phyloP scores from a whole-genome alignment of 2,797 vertebrate species.

The Eulemur coronatus region DNA sequence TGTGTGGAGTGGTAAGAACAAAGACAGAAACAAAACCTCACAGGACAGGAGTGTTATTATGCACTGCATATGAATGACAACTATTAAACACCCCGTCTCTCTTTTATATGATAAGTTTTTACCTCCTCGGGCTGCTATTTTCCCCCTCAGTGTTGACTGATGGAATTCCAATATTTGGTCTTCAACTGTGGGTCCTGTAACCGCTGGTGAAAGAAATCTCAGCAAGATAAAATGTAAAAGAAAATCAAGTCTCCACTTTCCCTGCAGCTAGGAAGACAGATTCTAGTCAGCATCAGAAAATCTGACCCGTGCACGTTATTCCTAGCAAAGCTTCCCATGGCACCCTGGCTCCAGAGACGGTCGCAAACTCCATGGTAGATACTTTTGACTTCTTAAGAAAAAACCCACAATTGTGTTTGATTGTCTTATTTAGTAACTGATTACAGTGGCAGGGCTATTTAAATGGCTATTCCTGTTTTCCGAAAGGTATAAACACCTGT shows the following conservation, averaged over 20 bases:
- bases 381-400: not conserved
- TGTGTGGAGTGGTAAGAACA: fast-evolving
- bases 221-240: slow-evolving; percentile 1
- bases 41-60: fast-evolving
- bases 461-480: not conserved
- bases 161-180: slow-evolving; percentile 3
- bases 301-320: not conserved
- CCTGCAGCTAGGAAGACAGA: not conserved
- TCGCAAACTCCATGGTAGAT: not conserved
- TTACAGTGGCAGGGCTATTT: not conserved
- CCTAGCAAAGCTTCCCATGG: not conserved
- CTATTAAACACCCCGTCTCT: fast-evolving
- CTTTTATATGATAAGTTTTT: not conserved
- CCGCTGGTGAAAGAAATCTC: slow-evolving; percentile 22
- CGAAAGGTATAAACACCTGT: not conserved
- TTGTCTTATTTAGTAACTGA: not conserved
- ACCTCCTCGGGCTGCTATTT: not conserved
- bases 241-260: not conserved
- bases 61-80: not conserved
- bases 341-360: not conserved
- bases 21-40: not conserved
- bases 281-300: not conserved
- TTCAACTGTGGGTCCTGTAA: not conserved
- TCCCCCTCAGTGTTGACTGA: not conserved
- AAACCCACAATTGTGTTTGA: not conserved